A percentile compares a stretch with the other conserved stretches of the same genome.
These are phyloP conservation scores for Pachyseris speciosa DNA, from an alignment of 64 coral and sea anemone genomes.

Conservation along the genomic window DNA sequence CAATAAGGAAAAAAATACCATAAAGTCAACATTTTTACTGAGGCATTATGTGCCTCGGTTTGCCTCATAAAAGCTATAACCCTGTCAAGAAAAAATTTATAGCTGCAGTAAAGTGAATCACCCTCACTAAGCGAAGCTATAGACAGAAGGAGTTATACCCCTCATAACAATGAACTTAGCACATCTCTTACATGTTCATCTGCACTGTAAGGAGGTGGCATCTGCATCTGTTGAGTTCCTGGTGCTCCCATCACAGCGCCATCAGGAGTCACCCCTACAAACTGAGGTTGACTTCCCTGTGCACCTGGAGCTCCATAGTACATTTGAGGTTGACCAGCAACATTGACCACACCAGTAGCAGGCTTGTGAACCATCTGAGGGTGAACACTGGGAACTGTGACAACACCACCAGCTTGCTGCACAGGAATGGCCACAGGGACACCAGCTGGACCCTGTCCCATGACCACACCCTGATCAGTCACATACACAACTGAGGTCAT, in stretches of 20 bases:
- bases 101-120: too few species aligned
- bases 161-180: neutral
- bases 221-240: neutral
- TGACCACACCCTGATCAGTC: neutral
- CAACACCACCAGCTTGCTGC: constrained; percentile 28
- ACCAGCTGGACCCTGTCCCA: constrained; percentile 16
- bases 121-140: too few species aligned
- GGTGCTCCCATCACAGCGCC: neutral
- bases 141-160: too few species aligned
- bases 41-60: too few species aligned
- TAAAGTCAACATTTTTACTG: too few species aligned
- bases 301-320: neutral
- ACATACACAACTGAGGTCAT: neutral
- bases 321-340: neutral
- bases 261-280: neutral
- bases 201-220: neutral
- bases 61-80: too few species aligned
- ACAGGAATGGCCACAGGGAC: constrained; percentile 12
- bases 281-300: neutral
- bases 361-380: constrained; percentile 15
- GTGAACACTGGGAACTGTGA: neutral
- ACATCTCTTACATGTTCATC: neutral
- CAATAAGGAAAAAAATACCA: too few species aligned
- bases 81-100: too few species aligned
- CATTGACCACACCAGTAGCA: neutral